phyloP scores from a whole-genome alignment of 1,140 invertebrate species.

The Bombus confusus region DNA sequence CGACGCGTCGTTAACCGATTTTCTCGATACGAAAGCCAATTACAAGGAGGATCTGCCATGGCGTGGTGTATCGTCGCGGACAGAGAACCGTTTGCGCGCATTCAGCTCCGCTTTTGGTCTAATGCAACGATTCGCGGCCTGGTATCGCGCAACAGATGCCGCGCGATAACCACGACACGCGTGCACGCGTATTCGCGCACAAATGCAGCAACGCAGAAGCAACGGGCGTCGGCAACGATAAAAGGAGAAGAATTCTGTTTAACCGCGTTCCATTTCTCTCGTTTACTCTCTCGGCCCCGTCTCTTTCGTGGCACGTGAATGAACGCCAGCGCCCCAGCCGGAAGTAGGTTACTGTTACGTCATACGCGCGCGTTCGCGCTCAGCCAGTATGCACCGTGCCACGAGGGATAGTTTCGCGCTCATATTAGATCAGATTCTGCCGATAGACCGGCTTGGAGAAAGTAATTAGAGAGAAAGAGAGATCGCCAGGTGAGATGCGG shows the following conservation, averaged over 20 bases:
- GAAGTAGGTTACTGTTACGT: conserved; percentile 77
- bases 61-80: background rate
- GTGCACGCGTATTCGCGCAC: background rate
- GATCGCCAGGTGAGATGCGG: conserved; percentile 19
- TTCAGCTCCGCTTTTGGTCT: conserved; percentile 26
- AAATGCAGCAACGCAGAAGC: background rate
- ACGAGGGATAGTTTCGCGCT: conserved; percentile 69
- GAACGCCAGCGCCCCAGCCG: conserved; percentile 64
- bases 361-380: conserved; percentile 63
- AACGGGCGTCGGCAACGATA: background rate
- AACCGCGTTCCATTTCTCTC: conserved; percentile 43
- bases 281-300: conserved; percentile 34
- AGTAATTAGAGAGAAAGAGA: conserved; percentile 76
- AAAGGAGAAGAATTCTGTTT: conserved; percentile 33
- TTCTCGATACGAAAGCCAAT: background rate
- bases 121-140: conserved; percentile 13
- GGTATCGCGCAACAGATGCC: conserved; percentile 50
- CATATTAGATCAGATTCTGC: conserved; percentile 74
- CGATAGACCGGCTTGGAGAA: conserved; percentile 75
- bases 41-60: background rate
- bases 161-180: conserved; percentile 46
- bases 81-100: conserved; percentile 7
- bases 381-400: background rate
- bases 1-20: conserved; percentile 10
- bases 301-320: conserved; percentile 71